phyloP scores from a whole-genome alignment of 2,888 invertebrate species.

The Dolichopus griseipennis region DNA sequence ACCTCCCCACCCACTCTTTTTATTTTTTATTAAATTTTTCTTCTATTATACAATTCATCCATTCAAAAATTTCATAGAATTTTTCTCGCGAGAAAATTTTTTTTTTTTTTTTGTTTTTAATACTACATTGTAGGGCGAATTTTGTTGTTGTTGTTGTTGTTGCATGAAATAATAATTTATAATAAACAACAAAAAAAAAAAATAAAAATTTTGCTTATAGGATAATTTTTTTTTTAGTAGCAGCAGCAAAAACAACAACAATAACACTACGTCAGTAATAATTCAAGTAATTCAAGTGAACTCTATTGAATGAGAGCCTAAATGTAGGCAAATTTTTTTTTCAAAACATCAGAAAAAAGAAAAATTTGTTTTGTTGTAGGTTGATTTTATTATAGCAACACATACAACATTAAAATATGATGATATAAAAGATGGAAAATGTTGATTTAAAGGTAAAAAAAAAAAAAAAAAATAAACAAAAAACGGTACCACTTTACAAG shows the following conservation, averaged over 20 bases:
- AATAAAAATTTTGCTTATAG: too few relatives aligned
- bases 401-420: too few relatives aligned
- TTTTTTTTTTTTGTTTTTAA: not conserved
- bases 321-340: not conserved
- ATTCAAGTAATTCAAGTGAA: not conserved
- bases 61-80: not conserved
- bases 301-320: not conserved
- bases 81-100: not conserved
- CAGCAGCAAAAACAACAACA: not conserved
- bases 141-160: not conserved
- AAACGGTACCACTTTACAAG: too few relatives aligned
- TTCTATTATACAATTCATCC: not conserved
- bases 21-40: too few relatives aligned
- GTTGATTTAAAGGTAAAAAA: slow-evolving; percentile 5
- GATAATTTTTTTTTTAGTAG: too few relatives aligned
- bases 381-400: too few relatives aligned
- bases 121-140: too few relatives aligned
- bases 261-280: not conserved
- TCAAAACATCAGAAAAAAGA: not conserved
- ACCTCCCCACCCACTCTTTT: not conserved
- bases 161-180: slow-evolving; percentile 5
- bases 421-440: too few relatives aligned
- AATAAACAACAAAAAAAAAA: not conserved
- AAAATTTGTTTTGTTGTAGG: not conserved
- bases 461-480: too few relatives aligned